These are phyloP conservation scores for Drosophila suzukii DNA, from an alignment of 1,140 invertebrate species.

Conservation along the genomic window DNA sequence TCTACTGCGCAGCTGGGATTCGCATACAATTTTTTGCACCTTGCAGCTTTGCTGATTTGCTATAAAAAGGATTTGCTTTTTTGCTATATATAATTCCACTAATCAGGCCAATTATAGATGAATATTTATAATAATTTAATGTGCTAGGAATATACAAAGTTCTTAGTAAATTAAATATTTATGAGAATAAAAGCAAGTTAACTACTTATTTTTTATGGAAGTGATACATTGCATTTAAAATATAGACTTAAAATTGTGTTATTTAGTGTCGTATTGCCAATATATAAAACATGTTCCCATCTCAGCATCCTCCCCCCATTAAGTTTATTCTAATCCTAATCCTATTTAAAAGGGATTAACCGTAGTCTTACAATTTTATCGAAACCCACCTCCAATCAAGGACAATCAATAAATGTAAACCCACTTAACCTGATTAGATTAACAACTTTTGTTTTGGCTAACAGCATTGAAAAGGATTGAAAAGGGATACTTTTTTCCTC, in stretches of 20 bases:
- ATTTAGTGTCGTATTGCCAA: too few species aligned
- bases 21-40: background rate
- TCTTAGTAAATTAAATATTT: background rate
- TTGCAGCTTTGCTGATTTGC: background rate
- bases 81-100: too few species aligned
- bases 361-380: conserved; percentile 6
- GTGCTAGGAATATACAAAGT: background rate
- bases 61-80: background rate
- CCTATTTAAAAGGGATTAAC: conserved; percentile 7
- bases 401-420: conserved; percentile 47
- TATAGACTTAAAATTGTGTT: background rate
- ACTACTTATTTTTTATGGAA: background rate
- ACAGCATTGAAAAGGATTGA: conserved; percentile 13
- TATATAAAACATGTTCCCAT: background rate
- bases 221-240: background rate
- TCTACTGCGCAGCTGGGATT: background rate
- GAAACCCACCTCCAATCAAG: conserved; percentile 2
- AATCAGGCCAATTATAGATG: too few species aligned
- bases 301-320: background rate
- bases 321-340: conserved; percentile 2
- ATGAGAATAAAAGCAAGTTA: background rate
- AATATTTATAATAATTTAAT: background rate
- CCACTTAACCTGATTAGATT: conserved; percentile 63
- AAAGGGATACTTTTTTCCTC: conserved; percentile 4
- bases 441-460: conserved; percentile 44